Base-by-base conservation (phyloP, 2,113 vertebrate genomes). In the Baryphthengus martii region DNA sequence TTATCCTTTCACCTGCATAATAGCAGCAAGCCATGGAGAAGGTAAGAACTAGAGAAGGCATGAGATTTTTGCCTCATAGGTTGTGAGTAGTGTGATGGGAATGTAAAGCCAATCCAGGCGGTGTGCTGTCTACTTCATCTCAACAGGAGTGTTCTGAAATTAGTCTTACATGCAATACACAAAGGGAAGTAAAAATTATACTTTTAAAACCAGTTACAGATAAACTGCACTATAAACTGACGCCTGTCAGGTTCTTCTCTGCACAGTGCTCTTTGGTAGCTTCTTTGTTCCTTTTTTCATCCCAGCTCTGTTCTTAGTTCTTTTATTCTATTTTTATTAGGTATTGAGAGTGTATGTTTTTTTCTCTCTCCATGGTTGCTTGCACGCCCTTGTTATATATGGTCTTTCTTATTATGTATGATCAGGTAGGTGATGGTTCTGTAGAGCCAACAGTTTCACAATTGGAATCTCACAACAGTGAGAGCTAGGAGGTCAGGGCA, bases 381-480 rank as follows among this genome's bases (percentile, higher is more conserved):
- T 58, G 70, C 31, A 3, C 0, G 1, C 2, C 6, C 52, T 65
- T 4, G 2, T 63, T 59, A 52, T 0, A 1, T 13, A 5, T 13
- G 13, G n/a, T 53, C 23, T 73, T 76, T 61, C 49, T 93, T 2
- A 1, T 9, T 3, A 1, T 33, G 5, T 31, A 6, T 18, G 53
- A 35, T 71, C n/a, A 66, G 47, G 14, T 53, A 66, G 47, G 14
- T 53, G 21, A 7, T 59, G 53, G 24, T 53, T 85, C 33, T 67
- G 17, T 26, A 72, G 56, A 74, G 21, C 33, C 42, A 66, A 4
- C 3, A 28, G 0, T 19, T 72, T 58, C 62, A 20, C 28, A 17
- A 1, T 18, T n/a, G 33, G 49, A 25, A 7, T 47, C 53, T 76
- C 39, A 28, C 9, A 45, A 1, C 10, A 7, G 8, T 39, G 20